Percentiles rank a stretch among this genome's conserved stretches.
Evolutionary conservation across 92 coral and sea anemone genomes (phyloP).

Genomic region (Paramuricea clavata): DNA sequence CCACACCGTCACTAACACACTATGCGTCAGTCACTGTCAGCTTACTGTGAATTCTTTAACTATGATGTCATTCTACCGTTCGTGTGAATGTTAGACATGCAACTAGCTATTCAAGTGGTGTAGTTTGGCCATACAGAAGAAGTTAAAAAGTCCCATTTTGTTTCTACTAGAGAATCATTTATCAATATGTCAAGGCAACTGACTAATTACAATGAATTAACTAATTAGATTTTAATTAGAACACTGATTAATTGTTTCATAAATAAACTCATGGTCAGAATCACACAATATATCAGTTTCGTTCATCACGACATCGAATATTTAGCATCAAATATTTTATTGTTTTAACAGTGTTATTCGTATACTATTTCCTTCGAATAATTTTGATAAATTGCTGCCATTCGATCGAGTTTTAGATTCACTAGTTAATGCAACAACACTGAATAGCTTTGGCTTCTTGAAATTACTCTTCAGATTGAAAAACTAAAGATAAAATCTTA

Average conservation of each 20-base stretch:
- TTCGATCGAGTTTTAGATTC: no score
- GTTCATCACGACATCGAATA: neutral
- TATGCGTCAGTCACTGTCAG: neutral
- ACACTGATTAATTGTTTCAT: neutral
- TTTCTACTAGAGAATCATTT: neutral
- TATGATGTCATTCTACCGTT: no score
- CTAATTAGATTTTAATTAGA: slow-evolving; percentile 1
- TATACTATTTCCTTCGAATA: no score
- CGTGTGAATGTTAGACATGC: neutral
- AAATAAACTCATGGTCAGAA: neutral
- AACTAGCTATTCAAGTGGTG: no score
- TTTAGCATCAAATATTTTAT: no score
- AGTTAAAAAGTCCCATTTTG: neutral
- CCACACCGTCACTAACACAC: neutral
- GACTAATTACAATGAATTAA: neutral
- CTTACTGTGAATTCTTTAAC: neutral
- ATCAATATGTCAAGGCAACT: neutral
- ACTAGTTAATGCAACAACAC: no score
- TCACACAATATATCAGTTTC: neutral
- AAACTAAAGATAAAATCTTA: no score
- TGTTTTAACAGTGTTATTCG: neutral
- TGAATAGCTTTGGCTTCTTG: no score
- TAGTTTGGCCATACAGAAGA: neutral
- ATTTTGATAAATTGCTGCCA: no score
- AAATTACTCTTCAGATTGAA: no score